Percentiles rank a stretch among this genome's conserved stretches.
Evolutionary conservation across 2,113 vertebrate genomes (phyloP).

Genomic region (Oryzias woworae): DNA sequence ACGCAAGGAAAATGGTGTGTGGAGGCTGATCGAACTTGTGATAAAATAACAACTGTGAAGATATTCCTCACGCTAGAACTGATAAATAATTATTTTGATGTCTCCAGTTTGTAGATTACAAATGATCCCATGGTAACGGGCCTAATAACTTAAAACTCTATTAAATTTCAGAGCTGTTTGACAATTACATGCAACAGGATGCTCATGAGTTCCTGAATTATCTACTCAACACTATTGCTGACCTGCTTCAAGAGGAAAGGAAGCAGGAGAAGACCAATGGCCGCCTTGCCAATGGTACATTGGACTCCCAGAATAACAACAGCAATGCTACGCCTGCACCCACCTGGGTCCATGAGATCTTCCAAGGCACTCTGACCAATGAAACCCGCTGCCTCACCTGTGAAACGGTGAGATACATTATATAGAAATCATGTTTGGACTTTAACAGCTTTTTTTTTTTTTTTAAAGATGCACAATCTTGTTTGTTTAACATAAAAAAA

Average conservation of each 20-base stretch:
- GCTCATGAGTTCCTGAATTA: conserved; percentile 98
- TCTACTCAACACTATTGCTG: conserved; percentile 96
- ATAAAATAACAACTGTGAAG: background rate
- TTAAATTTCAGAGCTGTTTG: conserved; percentile 88
- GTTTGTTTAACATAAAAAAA: no score
- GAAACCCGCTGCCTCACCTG: conserved; percentile 98
- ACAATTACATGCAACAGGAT: conserved; percentile 99
- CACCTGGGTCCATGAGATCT: conserved; percentile 99
- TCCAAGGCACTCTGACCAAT: conserved; percentile 98
- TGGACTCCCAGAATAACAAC: conserved; percentile 88
- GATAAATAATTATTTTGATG: no score
- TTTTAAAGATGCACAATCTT: no score
- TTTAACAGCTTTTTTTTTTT: background rate
- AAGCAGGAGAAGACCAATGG: conserved; percentile 97
- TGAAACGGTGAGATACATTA: conserved; percentile 86
- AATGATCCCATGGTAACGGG: background rate
- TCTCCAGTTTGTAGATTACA: no score
- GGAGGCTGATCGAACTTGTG: background rate
- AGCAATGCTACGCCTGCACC: conserved; percentile 80
- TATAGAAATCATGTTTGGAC: background rate
- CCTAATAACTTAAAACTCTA: background rate
- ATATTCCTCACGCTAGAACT: background rate
- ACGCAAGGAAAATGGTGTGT: conserved; percentile 95
- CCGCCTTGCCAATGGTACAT: conserved; percentile 90
- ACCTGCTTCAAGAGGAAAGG: conserved; percentile 96